These are phyloP conservation scores for Lasioglossum lativentre DNA, from an alignment of 2,888 invertebrate species.

Conservation along the genomic window DNA sequence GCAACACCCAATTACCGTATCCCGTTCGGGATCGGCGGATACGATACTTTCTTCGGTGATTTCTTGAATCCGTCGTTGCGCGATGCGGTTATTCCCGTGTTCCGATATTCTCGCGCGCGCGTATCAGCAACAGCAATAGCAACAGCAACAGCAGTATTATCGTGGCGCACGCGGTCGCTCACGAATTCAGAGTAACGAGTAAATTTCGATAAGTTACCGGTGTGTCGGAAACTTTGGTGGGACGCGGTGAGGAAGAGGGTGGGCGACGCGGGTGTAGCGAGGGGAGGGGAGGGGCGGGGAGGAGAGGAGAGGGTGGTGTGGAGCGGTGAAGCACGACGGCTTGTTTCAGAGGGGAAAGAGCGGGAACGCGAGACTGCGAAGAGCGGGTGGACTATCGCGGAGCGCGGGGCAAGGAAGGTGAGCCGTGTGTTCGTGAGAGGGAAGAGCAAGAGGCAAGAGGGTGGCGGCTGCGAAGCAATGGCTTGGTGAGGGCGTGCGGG, in stretches of 20 bases:
- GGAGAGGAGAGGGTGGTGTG: background rate
- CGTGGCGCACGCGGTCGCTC: conserved; percentile 61
- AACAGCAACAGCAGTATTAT: conserved; percentile 37
- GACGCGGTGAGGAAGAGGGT: conserved; percentile 26
- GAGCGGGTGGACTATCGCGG: conserved; percentile 24
- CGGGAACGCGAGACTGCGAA: conserved; percentile 55
- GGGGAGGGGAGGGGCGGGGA: background rate
- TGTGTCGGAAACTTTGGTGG: conserved; percentile 68
- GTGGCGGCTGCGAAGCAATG: conserved; percentile 37
- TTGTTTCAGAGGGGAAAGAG: conserved; percentile 60
- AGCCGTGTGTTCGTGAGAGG: conserved; percentile 39
- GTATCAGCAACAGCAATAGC: background rate
- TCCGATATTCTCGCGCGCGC: conserved; percentile 11
- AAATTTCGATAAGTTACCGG: conserved; percentile 72
- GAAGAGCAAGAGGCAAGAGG: conserved; percentile 56
- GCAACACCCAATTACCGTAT: conserved; percentile 18
- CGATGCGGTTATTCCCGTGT: background rate
- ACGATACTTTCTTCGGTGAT: background rate
- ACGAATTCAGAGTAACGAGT: conserved; percentile 69
- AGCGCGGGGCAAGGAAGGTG: conserved; percentile 45
- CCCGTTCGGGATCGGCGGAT: background rate
- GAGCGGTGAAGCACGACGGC: conserved; percentile 40
- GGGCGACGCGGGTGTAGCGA: background rate
- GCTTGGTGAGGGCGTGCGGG: conserved; percentile 15
- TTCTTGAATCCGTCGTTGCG: background rate